Conservation (phyloP, 2,113 vertebrate species). For the Dipodomys merriami region DNA sequence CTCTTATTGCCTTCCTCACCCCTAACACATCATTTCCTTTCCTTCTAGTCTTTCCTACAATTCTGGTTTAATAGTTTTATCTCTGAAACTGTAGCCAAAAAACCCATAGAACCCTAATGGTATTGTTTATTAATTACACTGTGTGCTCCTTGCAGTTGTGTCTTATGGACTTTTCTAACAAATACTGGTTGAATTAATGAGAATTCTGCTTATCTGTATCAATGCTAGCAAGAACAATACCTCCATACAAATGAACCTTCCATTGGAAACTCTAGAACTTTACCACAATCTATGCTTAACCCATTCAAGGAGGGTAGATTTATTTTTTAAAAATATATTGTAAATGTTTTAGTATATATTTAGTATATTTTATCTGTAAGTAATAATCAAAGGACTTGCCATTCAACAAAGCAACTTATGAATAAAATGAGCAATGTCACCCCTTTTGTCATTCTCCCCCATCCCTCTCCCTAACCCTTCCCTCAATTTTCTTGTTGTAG, state of each 20-base stretch:
- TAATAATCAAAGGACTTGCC: too few relatives aligned
- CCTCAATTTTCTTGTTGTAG: too few relatives aligned
- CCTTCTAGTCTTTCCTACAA: background rate
- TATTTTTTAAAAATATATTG: background rate
- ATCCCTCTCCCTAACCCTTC: too few relatives aligned
- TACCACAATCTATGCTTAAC: background rate
- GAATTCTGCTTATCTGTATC: background rate
- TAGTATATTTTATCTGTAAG: too few relatives aligned
- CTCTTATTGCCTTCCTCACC: background rate
- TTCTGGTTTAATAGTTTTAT: slow-evolving; percentile 16
- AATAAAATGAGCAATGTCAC: too few relatives aligned
- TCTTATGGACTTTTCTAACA: background rate
- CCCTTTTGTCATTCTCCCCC: too few relatives aligned
- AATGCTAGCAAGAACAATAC: background rate
- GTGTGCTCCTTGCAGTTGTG: background rate
- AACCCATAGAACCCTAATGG: background rate
- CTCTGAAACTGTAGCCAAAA: background rate
- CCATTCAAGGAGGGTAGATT: slow-evolving; percentile 8
- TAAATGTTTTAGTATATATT: too few relatives aligned
- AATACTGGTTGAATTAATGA: background rate
- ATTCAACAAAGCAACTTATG: too few relatives aligned
- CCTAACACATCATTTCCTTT: background rate
- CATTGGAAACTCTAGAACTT: background rate
- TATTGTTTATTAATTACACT: slow-evolving; percentile 7
- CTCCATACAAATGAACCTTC: background rate